These are phyloP conservation scores for Hylaeus anthracinus DNA, from an alignment of 1,140 invertebrate genomes.

Conservation along the genomic window DNA sequence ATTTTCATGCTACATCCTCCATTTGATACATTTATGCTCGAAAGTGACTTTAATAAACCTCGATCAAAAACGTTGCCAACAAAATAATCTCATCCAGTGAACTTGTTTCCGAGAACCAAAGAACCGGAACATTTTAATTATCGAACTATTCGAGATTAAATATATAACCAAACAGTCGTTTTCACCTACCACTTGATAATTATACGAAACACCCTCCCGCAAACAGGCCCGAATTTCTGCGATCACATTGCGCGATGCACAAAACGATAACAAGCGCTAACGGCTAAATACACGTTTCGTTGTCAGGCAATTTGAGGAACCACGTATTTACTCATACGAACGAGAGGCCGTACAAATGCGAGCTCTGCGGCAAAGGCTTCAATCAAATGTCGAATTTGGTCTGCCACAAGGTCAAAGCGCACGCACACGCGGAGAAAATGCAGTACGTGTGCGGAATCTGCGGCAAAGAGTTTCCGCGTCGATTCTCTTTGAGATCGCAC, in stretches of 20 bases:
- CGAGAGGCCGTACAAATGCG: conserved; percentile 90
- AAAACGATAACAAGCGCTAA: neutral
- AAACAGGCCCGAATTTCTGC: neutral
- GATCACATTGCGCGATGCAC: neutral
- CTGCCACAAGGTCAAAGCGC: conserved; percentile 88
- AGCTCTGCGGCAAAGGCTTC: conserved; percentile 88
- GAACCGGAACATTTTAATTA: too few species aligned
- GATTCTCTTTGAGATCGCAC: conserved; percentile 82
- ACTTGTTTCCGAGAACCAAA: too few species aligned
- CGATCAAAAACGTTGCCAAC: too few species aligned
- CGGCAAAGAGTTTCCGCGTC: conserved; percentile 81
- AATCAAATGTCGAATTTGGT: conserved; percentile 92
- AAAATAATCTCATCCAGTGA: too few species aligned
- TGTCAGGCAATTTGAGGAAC: conserved; percentile 86
- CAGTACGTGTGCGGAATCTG: conserved; percentile 82
- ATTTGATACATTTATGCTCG: too few species aligned
- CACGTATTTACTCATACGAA: conserved; percentile 90
- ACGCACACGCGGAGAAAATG: conserved; percentile 82
- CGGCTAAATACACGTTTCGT: conserved; percentile 27
- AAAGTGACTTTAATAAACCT: too few species aligned
- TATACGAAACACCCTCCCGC: too few species aligned
- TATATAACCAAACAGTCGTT: too few species aligned
- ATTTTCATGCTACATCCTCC: too few species aligned
- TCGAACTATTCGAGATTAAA: too few species aligned
- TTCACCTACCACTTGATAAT: too few species aligned